A percentile compares a stretch with the other conserved stretches of the same genome.
Evolutionary conservation across 53 echinoderm and acorn worm species (phyloP).

Genomic region (Patiria pectinifera): DNA sequence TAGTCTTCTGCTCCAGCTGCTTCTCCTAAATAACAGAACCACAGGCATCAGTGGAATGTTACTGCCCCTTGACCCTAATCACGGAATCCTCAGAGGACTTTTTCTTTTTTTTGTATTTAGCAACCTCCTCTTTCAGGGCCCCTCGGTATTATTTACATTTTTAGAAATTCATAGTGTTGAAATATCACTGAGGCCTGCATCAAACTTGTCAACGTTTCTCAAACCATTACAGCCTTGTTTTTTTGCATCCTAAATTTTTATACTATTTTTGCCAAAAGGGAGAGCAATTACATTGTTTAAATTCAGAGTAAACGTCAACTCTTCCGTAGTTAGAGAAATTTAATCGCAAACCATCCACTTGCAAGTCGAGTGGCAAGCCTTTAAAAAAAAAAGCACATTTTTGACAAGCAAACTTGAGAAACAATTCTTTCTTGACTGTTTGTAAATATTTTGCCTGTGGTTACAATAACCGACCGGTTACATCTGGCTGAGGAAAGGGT

Average conservation of each 20-base stretch:
- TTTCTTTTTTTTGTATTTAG: neutral
- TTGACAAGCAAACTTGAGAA: neutral
- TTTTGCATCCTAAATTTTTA: neutral
- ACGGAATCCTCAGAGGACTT: neutral
- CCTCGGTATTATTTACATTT: constrained; percentile 18
- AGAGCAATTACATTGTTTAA: too few relatives aligned
- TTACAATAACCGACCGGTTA: constrained; percentile 8
- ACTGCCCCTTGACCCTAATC: constrained; percentile 9
- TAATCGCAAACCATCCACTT: too few relatives aligned
- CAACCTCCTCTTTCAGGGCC: neutral
- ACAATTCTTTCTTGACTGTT: neutral
- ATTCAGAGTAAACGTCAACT: too few relatives aligned
- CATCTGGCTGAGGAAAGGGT: neutral
- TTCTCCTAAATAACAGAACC: constrained; percentile 72
- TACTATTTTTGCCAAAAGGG: neutral
- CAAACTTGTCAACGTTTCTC: constrained; percentile 15
- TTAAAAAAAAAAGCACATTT: too few relatives aligned
- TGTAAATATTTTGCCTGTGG: constrained; percentile 1
- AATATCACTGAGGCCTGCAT: constrained; percentile 9
- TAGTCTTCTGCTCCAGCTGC: constrained; percentile 83
- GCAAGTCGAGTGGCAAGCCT: too few relatives aligned
- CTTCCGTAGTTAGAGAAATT: too few relatives aligned
- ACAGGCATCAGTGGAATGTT: constrained; percentile 45
- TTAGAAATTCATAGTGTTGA: neutral
- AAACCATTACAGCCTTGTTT: neutral